Evolutionary conservation across 1,140 invertebrate species (phyloP).

Genomic region (Elymnias hypermnestra): DNA sequence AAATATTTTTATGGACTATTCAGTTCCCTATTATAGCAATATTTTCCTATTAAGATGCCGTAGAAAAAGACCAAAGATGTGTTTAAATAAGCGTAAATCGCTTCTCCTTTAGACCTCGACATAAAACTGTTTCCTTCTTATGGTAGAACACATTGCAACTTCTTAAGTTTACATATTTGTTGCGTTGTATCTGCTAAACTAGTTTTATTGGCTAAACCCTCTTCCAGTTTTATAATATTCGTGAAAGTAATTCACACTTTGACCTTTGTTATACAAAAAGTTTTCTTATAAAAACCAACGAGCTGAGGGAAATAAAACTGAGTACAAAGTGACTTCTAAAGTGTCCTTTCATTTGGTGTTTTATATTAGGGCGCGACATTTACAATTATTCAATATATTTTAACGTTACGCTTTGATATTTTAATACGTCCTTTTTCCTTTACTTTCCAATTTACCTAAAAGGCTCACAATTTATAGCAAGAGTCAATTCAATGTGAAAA

Average conservation of each 20-base stretch:
- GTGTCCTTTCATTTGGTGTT: conserved; percentile 10
- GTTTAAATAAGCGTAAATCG: too few relatives aligned
- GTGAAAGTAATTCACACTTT: conserved; percentile 22
- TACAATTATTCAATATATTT: neutral
- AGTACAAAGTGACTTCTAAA: conserved; percentile 11
- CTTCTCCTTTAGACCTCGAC: too few relatives aligned
- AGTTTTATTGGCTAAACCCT: conserved; percentile 42
- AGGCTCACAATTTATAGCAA: too few relatives aligned
- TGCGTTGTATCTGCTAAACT: conserved; percentile 31
- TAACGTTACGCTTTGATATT: too few relatives aligned
- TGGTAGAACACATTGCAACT: conserved; percentile 41
- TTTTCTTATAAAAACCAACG: conserved; percentile 16
- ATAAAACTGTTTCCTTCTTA: conserved; percentile 23
- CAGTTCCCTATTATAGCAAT: too few relatives aligned
- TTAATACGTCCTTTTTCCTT: too few relatives aligned
- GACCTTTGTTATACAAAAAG: conserved; percentile 13
- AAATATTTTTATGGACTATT: too few relatives aligned
- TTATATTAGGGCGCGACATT: neutral
- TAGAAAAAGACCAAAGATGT: too few relatives aligned
- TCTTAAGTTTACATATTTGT: conserved; percentile 39
- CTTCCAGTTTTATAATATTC: conserved; percentile 37
- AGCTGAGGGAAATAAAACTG: conserved; percentile 3
- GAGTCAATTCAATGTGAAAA: too few relatives aligned
- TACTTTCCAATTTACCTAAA: too few relatives aligned
- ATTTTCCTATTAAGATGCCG: too few relatives aligned